Base-by-base conservation (phyloP, 2,113 vertebrate species). In the Crypturellus undulatus region DNA sequence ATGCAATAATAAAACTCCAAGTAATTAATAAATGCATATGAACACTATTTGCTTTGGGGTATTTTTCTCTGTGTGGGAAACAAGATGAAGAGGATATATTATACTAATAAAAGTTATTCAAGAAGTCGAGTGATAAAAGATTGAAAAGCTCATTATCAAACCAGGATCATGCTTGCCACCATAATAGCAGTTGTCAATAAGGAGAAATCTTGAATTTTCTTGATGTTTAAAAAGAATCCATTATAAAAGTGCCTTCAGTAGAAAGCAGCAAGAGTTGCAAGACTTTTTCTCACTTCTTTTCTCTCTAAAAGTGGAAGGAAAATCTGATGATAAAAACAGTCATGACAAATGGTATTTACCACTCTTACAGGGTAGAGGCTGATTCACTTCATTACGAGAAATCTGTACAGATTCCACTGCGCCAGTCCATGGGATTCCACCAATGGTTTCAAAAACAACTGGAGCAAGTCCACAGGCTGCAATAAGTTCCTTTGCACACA, bases 321-420 rank as follows among this genome's bases (percentile, higher is more conserved):
- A 82, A 18, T 62, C n/a, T 69, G 73, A 64, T 79, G 71, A 90
- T 54, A 81, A 87, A 70, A 89, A 22, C 51, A 62, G 15, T 18
- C 56, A 70, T 54, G 21, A 34, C 30, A 70, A 83, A 63, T 59
- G 8, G n/a, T 45, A 42, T 86, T 91, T 80, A 36, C 3, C 56
- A n/a, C 54, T 83, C 47, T 76, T 10, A 72, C 4, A 40, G 3
- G 36, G 36, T 56, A 12, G 40, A n/a, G 63, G 34, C 19, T 81
- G 47, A 79, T 67, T 30, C 62, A 24, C 70, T 64, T 42, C 52
- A 79, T 34, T 21, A 20, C 12, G 34, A 15, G 36, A 16, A 62
- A 6, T 32, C 18, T 32, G n/a, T 21, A 18, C 6, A 45, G 13
- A 24, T 78, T 45, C 36, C 0, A 0, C 32, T 42, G 36, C 58